These are phyloP conservation scores for Brachionus plicatilis DNA, from an alignment of 1,140 invertebrate genomes.

Conservation along the genomic window DNA sequence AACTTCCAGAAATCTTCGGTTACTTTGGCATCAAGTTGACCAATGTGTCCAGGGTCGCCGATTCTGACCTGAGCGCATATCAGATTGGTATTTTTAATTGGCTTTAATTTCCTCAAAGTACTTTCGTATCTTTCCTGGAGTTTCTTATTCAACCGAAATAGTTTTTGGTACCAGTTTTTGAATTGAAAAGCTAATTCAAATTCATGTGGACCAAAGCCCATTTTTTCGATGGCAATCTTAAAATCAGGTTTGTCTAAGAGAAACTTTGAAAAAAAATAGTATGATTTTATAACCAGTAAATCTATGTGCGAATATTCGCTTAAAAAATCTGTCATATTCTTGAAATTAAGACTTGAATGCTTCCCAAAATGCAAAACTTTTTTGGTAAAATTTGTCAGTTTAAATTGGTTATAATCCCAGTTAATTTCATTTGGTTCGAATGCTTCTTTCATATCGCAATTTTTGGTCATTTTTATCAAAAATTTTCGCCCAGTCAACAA, in stretches of 20 bases:
- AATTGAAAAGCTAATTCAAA: neutral
- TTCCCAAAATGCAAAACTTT: neutral
- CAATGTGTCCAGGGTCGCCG: neutral
- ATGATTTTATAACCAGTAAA: neutral
- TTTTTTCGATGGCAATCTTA: neutral
- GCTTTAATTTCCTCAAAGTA: neutral
- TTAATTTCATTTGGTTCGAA: neutral
- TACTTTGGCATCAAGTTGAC: neutral
- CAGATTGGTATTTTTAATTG: neutral
- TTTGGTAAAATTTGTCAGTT: neutral
- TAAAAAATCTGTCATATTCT: neutral
- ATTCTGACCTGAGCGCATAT: conserved; percentile 30
- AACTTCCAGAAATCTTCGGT: neutral
- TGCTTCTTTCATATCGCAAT: neutral
- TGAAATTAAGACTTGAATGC: neutral
- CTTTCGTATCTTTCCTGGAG: neutral
- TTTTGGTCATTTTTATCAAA: conserved; percentile 19
- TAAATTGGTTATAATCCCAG: neutral
- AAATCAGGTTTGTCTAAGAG: neutral
- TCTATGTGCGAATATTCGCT: neutral
- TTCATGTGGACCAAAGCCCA: neutral
- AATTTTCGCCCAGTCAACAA: neutral
- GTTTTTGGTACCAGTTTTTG: neutral
- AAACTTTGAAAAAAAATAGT: neutral
- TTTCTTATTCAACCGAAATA: neutral